Percentiles rank a stretch among this genome's conserved stretches.
These are phyloP conservation scores for Temnothorax ravouxi DNA, from an alignment of 2,888 invertebrate species.

Conservation along the genomic window DNA sequence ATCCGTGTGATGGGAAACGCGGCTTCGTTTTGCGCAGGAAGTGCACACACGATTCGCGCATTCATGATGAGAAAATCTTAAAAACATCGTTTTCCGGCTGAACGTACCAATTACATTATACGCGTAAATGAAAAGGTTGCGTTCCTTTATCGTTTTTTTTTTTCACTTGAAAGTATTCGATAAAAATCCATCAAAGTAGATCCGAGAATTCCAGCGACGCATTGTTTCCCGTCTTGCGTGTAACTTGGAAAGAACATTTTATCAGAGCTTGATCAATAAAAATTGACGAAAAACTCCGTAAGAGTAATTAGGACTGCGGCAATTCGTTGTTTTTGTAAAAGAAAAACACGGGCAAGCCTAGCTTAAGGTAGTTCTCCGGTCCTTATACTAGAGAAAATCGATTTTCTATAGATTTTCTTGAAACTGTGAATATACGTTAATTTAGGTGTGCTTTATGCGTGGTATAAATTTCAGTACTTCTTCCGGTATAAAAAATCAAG, in stretches of 20 bases:
- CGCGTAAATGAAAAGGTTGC: neutral
- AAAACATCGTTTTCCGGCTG: conserved; percentile 23
- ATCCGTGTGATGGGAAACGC: conserved; percentile 46
- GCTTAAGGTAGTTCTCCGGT: too few relatives aligned
- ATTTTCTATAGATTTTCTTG: too few relatives aligned
- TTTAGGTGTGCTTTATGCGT: too few relatives aligned
- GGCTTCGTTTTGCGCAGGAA: conserved; percentile 44
- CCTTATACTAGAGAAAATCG: too few relatives aligned
- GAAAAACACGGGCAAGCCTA: neutral
- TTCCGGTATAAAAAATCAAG: too few relatives aligned
- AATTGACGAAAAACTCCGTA: conserved; percentile 1
- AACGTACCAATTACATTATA: conserved; percentile 21
- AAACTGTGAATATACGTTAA: too few relatives aligned
- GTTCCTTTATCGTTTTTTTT: neutral
- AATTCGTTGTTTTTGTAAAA: neutral
- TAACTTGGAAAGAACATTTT: neutral
- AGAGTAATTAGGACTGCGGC: neutral
- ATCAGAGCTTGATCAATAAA: neutral
- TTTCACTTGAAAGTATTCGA: neutral
- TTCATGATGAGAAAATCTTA: conserved; percentile 28
- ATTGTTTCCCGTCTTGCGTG: neutral
- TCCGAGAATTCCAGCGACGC: neutral
- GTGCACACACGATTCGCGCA: conserved; percentile 1
- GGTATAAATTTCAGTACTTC: too few relatives aligned
- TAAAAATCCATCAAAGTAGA: neutral